Evolutionary conservation across 2,113 vertebrate genomes (phyloP).

Genomic region (Scytalopus superciliaris): DNA sequence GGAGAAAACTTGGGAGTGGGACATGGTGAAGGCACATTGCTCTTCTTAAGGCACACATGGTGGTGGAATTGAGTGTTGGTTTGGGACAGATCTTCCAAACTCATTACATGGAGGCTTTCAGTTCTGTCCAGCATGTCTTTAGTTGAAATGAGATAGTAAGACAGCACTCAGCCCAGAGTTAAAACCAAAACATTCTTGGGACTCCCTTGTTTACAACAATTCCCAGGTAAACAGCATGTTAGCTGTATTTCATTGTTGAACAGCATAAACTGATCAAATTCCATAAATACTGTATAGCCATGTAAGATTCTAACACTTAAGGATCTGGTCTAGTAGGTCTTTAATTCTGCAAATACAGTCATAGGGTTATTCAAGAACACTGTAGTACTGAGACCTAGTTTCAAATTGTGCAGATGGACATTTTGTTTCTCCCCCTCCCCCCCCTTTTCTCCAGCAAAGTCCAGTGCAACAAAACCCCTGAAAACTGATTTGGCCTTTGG

Average conservation of each 20-base stretch:
- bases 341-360: background rate
- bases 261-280: background rate
- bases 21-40: background rate
- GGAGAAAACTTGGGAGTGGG: background rate
- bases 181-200: background rate
- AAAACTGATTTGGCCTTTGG: background rate
- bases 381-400: background rate
- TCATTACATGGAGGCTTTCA: background rate
- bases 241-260: background rate
- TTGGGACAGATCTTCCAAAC: background rate
- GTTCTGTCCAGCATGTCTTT: background rate
- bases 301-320: background rate
- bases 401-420: background rate
- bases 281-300: background rate
- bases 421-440: rapidly evolving
- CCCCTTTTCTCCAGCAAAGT: background rate
- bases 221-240: background rate
- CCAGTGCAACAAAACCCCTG: background rate
- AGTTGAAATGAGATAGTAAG: background rate
- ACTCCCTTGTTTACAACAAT: background rate
- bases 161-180: background rate
- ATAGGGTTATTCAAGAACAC: background rate
- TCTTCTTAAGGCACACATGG: rapidly evolving
- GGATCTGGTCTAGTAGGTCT: background rate
- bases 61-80: background rate